Conservation (phyloP, 1,140 invertebrate species). For the Probaryconus sp. region DNA sequence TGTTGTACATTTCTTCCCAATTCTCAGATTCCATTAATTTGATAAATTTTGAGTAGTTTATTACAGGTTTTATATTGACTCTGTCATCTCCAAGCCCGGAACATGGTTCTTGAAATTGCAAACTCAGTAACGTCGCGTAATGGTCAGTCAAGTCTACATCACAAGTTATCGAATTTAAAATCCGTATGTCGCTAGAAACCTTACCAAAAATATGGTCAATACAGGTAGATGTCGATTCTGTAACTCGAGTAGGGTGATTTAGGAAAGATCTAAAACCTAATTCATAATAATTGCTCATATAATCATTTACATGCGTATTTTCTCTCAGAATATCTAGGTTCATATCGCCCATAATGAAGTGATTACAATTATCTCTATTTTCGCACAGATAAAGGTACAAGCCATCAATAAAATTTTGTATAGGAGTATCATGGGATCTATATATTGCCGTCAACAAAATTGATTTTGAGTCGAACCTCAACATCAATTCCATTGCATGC, state of each 20-base stretch:
- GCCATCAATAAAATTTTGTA: conserved; percentile 3
- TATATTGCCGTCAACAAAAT: conserved; percentile 1
- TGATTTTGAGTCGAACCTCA: not conserved
- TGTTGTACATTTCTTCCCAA: too few species aligned
- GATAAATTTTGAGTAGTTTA: too few species aligned
- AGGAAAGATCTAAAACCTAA: conserved; percentile 8
- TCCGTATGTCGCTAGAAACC: not conserved
- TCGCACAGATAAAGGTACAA: not conserved
- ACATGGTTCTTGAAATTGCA: too few species aligned
- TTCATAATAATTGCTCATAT: conserved; percentile 10
- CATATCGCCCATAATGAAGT: conserved; percentile 5
- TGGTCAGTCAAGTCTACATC: conserved; percentile 10
- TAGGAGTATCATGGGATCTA: not conserved
- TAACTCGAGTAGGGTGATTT: conserved; percentile 7
- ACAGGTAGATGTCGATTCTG: not conserved
- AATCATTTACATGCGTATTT: not conserved
- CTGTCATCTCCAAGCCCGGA: too few species aligned
- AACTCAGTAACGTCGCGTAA: too few species aligned
- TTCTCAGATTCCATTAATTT: too few species aligned
- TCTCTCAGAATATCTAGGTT: conserved; percentile 17
- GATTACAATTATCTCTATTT: not conserved
- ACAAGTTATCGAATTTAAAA: not conserved
- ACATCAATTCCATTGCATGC: not conserved
- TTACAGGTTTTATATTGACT: too few species aligned
- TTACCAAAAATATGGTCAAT: conserved; percentile 25